Percentiles rank a stretch among this genome's conserved stretches.
phyloP scores from a whole-genome alignment of 2,888 invertebrate genomes.

The Xylota sylvarum region DNA sequence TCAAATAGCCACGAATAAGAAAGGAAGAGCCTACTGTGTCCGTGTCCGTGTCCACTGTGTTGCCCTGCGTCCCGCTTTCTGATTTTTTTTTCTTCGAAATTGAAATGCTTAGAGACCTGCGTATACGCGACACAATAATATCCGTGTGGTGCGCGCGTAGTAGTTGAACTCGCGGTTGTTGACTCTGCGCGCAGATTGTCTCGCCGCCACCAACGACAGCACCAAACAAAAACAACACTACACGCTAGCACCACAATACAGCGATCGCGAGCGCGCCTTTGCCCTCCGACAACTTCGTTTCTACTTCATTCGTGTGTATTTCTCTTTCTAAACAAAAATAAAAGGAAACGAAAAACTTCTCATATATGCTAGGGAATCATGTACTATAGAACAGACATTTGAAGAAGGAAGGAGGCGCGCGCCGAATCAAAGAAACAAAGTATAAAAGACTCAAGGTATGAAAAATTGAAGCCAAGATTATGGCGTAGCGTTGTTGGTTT shows the following conservation, averaged over 20 bases:
- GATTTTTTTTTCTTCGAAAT: slow-evolving; percentile 14
- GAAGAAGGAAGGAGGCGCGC: slow-evolving; percentile 3
- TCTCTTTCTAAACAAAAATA: slow-evolving; percentile 20
- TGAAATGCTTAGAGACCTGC: slow-evolving; percentile 63
- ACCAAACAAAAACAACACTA: slow-evolving; percentile 45
- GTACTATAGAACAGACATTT: neutral
- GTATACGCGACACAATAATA: slow-evolving; percentile 65
- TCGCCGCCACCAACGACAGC: slow-evolving; percentile 41
- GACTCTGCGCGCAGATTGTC: slow-evolving; percentile 70
- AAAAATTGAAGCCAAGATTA: slow-evolving; percentile 46
- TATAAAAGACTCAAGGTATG: slow-evolving; percentile 31
- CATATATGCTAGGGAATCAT: slow-evolving; percentile 44
- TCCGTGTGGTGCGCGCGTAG: slow-evolving; percentile 66
- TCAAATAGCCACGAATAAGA: neutral
- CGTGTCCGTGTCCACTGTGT: slow-evolving; percentile 38
- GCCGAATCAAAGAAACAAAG: slow-evolving; percentile 36
- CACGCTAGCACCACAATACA: neutral
- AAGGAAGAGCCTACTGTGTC: slow-evolving; percentile 3
- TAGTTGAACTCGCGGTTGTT: slow-evolving; percentile 77
- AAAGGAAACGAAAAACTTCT: slow-evolving; percentile 23
- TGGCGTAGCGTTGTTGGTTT: slow-evolving; percentile 10
- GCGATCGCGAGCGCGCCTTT: slow-evolving; percentile 15
- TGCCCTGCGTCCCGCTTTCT: neutral
- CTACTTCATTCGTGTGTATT: slow-evolving; percentile 6
- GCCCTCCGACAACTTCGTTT: slow-evolving; percentile 29